These are phyloP conservation scores for Pithys albifrons DNA, from an alignment of 2,113 vertebrate species.

Conservation along the genomic window DNA sequence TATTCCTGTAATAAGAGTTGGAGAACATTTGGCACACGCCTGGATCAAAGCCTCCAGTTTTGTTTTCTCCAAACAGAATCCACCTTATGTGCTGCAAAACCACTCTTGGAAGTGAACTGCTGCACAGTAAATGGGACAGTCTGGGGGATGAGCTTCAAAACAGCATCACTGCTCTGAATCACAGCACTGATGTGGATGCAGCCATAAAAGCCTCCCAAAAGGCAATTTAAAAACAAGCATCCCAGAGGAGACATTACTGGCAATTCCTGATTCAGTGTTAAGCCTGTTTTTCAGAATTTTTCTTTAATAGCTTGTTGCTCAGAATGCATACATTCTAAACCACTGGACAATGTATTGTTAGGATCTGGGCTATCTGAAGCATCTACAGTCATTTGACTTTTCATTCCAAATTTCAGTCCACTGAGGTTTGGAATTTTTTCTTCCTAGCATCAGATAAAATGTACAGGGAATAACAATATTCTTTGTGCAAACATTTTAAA, in stretches of 20 bases:
- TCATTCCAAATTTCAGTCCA: neutral
- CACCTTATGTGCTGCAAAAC: slow-evolving; percentile 10
- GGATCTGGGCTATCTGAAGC: neutral
- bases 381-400: neutral
- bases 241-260: slow-evolving; percentile 59
- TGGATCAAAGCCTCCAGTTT: slow-evolving; percentile 16
- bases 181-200: slow-evolving; percentile 21
- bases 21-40: neutral
- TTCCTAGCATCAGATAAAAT: neutral
- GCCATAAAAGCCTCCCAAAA: slow-evolving; percentile 62
- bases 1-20: neutral
- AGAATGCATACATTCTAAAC: slow-evolving; percentile 16
- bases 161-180: slow-evolving; percentile 33
- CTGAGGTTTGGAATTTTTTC: neutral
- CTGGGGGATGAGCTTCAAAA: slow-evolving; percentile 37
- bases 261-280: slow-evolving; percentile 52
- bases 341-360: neutral
- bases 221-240: slow-evolving; percentile 63
- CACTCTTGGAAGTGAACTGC: neutral
- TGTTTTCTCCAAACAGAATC: slow-evolving; percentile 16
- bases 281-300: slow-evolving; percentile 39
- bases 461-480: neutral
- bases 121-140: slow-evolving; percentile 15
- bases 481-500: neutral
- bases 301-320: slow-evolving; percentile 25